These are phyloP conservation scores for Sebastes umbrosus DNA, from an alignment of 2,797 vertebrate genomes.

Conservation along the genomic window DNA sequence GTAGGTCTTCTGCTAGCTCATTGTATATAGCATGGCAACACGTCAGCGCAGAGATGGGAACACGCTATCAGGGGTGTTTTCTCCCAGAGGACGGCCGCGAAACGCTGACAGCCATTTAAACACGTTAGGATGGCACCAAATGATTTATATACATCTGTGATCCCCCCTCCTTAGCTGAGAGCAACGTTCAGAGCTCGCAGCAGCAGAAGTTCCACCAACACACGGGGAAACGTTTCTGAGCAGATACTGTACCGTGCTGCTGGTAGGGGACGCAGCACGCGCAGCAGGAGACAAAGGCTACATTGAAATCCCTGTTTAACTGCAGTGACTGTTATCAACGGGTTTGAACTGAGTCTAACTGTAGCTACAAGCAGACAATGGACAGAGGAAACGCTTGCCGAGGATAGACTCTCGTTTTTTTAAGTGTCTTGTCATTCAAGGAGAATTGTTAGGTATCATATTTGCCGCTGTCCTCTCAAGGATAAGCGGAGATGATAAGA, in stretches of 20 bases:
- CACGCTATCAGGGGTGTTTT: slow-evolving; percentile 47
- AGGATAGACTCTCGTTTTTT: slow-evolving; percentile 19
- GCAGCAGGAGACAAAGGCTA: slow-evolving; percentile 53
- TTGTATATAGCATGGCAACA: slow-evolving; percentile 65
- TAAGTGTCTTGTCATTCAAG: slow-evolving; percentile 46
- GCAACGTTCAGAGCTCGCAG: slow-evolving; percentile 5
- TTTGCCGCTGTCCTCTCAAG: slow-evolving; percentile 41
- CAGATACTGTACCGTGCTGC: slow-evolving; percentile 27
- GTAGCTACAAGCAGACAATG: slow-evolving; percentile 22
- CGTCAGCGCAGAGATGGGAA: slow-evolving; percentile 61
- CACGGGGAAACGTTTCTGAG: slow-evolving; percentile 9
- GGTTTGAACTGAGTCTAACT: slow-evolving; percentile 16
- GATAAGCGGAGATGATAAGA: slow-evolving; percentile 31
- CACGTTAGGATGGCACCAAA: slow-evolving; percentile 46
- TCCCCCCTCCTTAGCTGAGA: slow-evolving; percentile 3
- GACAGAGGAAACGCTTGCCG: neutral
- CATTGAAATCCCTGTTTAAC: slow-evolving; percentile 47
- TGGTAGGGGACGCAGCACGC: slow-evolving; percentile 32
- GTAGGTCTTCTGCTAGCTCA: slow-evolving; percentile 71
- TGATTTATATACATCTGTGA: slow-evolving; percentile 54
- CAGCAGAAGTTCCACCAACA: slow-evolving; percentile 27
- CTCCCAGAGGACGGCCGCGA: slow-evolving; percentile 41
- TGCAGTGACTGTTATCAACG: slow-evolving; percentile 31
- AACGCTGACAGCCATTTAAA: slow-evolving; percentile 66
- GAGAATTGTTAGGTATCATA: slow-evolving; percentile 36